These are phyloP conservation scores for Siphamia tubifer DNA, from an alignment of 2,113 vertebrate genomes.

Conservation along the genomic window DNA sequence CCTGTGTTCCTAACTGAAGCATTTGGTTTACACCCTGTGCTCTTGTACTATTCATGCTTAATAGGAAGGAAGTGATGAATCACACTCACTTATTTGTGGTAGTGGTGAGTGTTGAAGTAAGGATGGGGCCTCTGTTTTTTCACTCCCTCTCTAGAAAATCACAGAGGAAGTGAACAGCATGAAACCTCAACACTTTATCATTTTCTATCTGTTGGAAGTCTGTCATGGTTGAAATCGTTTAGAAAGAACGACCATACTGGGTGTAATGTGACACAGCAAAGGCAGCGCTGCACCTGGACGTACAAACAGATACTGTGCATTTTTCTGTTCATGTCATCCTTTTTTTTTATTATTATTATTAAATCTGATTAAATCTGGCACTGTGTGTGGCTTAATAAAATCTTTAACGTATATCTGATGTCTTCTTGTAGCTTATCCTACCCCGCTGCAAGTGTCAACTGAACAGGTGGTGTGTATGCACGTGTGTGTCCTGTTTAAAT, in stretches of 20 bases:
- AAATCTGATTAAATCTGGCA: slow-evolving; percentile 12
- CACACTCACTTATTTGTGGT: slow-evolving; percentile 69
- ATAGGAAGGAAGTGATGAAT: slow-evolving; percentile 78
- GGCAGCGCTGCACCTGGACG: not conserved
- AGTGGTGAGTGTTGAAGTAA: slow-evolving; percentile 52
- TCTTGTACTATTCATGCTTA: slow-evolving; percentile 55
- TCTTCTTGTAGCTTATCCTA: not conserved
- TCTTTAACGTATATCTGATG: not conserved
- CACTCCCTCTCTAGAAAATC: slow-evolving; percentile 45
- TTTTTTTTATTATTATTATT: too few species aligned
- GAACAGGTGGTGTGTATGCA: not conserved
- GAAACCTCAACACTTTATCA: slow-evolving; percentile 62
- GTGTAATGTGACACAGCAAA: not conserved
- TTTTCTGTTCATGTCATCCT: not conserved
- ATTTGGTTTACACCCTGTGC: slow-evolving; percentile 51
- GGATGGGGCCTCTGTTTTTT: slow-evolving; percentile 38
- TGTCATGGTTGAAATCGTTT: slow-evolving; percentile 37
- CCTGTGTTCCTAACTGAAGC: slow-evolving; percentile 27
- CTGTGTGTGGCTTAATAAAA: not conserved
- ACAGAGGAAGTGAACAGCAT: slow-evolving; percentile 62
- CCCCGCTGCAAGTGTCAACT: not conserved
- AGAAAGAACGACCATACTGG: not conserved
- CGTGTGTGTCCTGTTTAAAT: not conserved
- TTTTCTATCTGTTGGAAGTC: slow-evolving; percentile 40
- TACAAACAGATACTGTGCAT: not conserved